These are phyloP conservation scores for Carlito syrichta DNA, from an alignment of 2,113 vertebrate species.

Conservation along the genomic window DNA sequence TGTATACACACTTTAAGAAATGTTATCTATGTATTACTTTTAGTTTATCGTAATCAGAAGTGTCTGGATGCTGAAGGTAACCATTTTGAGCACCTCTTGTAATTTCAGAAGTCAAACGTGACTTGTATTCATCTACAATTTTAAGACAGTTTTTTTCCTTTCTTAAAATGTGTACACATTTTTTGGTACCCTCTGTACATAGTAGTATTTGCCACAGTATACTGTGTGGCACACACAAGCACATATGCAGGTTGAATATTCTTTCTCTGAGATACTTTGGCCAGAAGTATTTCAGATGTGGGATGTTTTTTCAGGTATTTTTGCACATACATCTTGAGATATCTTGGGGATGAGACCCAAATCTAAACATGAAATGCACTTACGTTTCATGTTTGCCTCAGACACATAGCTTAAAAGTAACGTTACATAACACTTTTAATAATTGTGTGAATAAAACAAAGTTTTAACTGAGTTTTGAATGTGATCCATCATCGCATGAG, in stretches of 20 bases:
- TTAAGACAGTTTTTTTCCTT: too few species aligned
- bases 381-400: background rate
- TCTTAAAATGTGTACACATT: too few species aligned
- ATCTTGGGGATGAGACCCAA: background rate
- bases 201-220: background rate
- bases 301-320: background rate
- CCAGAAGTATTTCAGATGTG: background rate
- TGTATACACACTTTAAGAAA: too few species aligned
- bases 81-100: too few species aligned
- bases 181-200: rapidly evolving
- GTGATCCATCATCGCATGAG: background rate
- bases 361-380: background rate
- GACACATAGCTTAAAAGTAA: background rate
- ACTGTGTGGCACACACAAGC: background rate
- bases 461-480: background rate
- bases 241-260: background rate
- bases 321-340: background rate
- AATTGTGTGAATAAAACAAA: background rate
- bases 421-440: background rate
- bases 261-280: background rate
- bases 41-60: too few species aligned
- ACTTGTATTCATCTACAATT: too few species aligned
- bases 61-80: too few species aligned
- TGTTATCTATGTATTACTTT: too few species aligned
- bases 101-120: too few species aligned